A percentile compares a stretch with the other conserved stretches of the same genome.
phyloP scores from a whole-genome alignment of 1,140 invertebrate species.

The Varroa destructor region DNA sequence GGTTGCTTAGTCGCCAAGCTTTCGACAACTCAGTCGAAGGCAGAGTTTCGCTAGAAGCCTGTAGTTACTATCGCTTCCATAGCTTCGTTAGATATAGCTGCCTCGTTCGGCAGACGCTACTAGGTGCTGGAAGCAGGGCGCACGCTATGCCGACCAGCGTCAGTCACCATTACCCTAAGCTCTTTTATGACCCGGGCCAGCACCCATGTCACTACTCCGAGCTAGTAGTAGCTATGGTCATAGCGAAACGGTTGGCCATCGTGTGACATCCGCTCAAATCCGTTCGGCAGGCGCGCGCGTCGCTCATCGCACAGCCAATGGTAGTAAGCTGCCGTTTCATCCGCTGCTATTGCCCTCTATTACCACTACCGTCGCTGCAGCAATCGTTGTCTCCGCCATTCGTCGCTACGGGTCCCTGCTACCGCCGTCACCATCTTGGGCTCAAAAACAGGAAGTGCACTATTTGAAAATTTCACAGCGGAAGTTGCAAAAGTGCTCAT shows the following conservation, averaged over 20 bases:
- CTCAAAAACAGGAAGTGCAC: constrained; percentile 27
- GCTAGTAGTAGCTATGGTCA: not conserved
- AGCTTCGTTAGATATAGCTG: too few relatives aligned
- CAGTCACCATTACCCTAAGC: constrained; percentile 29
- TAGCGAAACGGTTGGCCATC: not conserved
- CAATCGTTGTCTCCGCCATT: too few relatives aligned
- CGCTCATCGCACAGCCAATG: not conserved
- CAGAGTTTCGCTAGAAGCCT: too few relatives aligned
- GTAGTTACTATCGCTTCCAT: too few relatives aligned
- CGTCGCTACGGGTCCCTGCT: too few relatives aligned
- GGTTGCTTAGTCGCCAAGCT: too few relatives aligned
- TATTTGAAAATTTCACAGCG: constrained; percentile 28
- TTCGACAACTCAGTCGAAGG: too few relatives aligned
- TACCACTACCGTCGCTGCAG: too few relatives aligned
- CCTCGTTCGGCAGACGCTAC: not conserved
- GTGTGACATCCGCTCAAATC: constrained; percentile 23
- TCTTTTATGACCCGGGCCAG: constrained; percentile 23
- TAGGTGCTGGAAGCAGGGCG: not conserved
- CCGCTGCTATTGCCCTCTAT: too few relatives aligned
- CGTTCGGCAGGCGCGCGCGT: not conserved
- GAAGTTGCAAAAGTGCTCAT: constrained; percentile 27
- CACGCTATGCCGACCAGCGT: constrained; percentile 1
- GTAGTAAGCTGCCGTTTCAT: too few relatives aligned
- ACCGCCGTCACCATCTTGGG: not conserved
- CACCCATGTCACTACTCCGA: not conserved